A percentile compares a stretch with the other conserved stretches of the same genome.
phyloP scores from a whole-genome alignment of 2,797 vertebrate genomes.

The Coregonus suidteri region DNA sequence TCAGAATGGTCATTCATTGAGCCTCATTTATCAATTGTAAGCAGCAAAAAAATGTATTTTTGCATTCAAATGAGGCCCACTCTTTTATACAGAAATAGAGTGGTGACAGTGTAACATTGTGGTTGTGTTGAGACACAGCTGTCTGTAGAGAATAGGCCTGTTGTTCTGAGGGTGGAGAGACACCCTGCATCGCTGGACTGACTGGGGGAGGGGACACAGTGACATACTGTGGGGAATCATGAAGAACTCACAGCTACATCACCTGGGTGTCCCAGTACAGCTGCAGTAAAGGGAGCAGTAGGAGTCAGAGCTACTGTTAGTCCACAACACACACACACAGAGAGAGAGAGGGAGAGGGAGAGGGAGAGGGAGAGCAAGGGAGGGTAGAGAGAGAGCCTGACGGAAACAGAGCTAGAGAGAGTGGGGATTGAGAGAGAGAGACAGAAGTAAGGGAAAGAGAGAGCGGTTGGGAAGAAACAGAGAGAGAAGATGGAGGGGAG shows the following conservation, averaged over 20 bases:
- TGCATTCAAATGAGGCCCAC: background rate
- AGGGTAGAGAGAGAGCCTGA: constrained; percentile 16
- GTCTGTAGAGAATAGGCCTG: constrained; percentile 23
- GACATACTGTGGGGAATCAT: constrained; percentile 12
- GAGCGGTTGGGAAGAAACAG: background rate
- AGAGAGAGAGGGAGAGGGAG: constrained; percentile 31
- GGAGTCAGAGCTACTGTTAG: background rate
- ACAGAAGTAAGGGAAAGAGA: constrained; percentile 41
- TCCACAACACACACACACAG: constrained; percentile 35
- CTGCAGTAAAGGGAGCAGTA: constrained; percentile 27
- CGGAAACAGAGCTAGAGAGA: constrained; percentile 31
- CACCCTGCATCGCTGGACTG: constrained; percentile 47
- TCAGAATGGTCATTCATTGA: background rate
- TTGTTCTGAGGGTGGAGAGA: constrained; percentile 48
- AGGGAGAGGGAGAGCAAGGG: background rate
- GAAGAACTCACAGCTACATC: constrained; percentile 47
- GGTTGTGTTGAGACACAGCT: constrained; percentile 4
- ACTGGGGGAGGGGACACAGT: constrained; percentile 43
- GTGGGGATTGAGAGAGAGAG: background rate
- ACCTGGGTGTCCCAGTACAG: constrained; percentile 48
- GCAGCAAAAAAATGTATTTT: background rate
- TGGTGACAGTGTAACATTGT: background rate
- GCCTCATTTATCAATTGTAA: constrained; percentile 41
- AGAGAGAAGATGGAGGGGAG: background rate
- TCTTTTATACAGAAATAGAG: constrained; percentile 27